Base-by-base conservation (phyloP, 1,140 invertebrate species). In the Eupristina koningsbergeri region DNA sequence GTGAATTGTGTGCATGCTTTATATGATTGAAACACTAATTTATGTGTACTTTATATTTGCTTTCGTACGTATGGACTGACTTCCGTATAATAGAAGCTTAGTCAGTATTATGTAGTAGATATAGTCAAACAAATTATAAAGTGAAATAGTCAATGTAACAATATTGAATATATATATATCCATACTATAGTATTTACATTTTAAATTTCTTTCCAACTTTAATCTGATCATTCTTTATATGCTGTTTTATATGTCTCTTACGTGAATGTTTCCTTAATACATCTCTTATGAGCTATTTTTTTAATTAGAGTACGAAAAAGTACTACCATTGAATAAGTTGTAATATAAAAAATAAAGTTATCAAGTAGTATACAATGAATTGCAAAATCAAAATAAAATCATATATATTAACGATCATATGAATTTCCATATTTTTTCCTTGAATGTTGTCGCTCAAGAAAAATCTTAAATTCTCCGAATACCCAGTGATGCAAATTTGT, bases 41-140 rank as follows among this genome's bases (percentile, higher is more conserved):
- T 71, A 71, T 41, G 67, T 26, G 41, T 22, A n/a, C 22, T 71
- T 58, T 9, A 8, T 3, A 15, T 69, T 69, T 69, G 31, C 34
- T 22, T 39, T 22, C 0, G 8, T 13, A 36, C 64, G 64, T 19
- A 3, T 39, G 34, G 34, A 22, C 5, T 36, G 7, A 31, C 36
- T 71, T 71, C 36, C 39, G 67, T 41, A 26, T 71, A 71, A 71
- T 36, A 71, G 19, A 41, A 71, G 36, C 67, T 41, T 41, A 41
- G 36, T n/a, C 36, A 71, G 17, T 41, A 3, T 39, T 71, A 71
- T 8, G n/a, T 41, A 15, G 22, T 3, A n/a, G 22, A 3, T 71
- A 26, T n/a, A n/a, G 36, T 41, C n/a, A 13, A 41, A n/a, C 67
- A 17, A 71, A 71, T 71, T 71, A 71, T 36, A 41, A 71, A 69